These are phyloP conservation scores for Vanessa cardui DNA, from an alignment of 2,888 invertebrate genomes.

Conservation along the genomic window DNA sequence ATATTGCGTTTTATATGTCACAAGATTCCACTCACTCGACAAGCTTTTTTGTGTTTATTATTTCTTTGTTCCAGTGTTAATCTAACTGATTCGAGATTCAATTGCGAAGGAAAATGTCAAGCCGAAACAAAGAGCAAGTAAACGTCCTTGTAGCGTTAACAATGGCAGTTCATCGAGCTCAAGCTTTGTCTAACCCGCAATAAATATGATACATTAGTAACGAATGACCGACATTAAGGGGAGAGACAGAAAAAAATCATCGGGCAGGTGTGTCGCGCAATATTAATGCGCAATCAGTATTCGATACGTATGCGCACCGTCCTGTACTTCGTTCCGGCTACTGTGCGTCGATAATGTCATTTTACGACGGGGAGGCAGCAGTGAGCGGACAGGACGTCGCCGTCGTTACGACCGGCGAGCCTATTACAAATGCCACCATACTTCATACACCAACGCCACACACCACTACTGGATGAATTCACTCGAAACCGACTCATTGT, in stretches of 20 bases:
- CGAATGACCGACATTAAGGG: constrained; percentile 81
- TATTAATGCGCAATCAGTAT: constrained; percentile 82
- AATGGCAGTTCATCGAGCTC: constrained; percentile 66
- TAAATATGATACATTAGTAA: constrained; percentile 78
- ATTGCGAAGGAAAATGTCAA: constrained; percentile 27
- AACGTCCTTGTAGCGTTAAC: constrained; percentile 67
- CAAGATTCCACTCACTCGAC: constrained; percentile 36
- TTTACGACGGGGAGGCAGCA: constrained; percentile 76
- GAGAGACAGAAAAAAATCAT: constrained; percentile 77
- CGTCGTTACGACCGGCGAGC: constrained; percentile 77
- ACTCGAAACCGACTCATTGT: constrained; percentile 58
- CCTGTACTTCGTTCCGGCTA: constrained; percentile 83
- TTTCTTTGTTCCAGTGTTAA: constrained; percentile 33
- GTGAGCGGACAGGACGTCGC: constrained; percentile 80
- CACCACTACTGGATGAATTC: constrained; percentile 56
- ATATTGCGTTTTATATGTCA: constrained; percentile 55
- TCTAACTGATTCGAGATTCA: constrained; percentile 15
- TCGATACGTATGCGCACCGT: constrained; percentile 76
- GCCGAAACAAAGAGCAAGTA: constrained; percentile 53
- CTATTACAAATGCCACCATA: constrained; percentile 79
- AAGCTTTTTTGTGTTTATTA: constrained; percentile 18
- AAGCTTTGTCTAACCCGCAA: constrained; percentile 70
- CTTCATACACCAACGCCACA: constrained; percentile 68
- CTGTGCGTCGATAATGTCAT: constrained; percentile 82
- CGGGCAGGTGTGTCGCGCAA: constrained; percentile 80